Evolutionary conservation across 2,888 invertebrate species (phyloP).

Genomic region (Lasioglossum leucozonium): DNA sequence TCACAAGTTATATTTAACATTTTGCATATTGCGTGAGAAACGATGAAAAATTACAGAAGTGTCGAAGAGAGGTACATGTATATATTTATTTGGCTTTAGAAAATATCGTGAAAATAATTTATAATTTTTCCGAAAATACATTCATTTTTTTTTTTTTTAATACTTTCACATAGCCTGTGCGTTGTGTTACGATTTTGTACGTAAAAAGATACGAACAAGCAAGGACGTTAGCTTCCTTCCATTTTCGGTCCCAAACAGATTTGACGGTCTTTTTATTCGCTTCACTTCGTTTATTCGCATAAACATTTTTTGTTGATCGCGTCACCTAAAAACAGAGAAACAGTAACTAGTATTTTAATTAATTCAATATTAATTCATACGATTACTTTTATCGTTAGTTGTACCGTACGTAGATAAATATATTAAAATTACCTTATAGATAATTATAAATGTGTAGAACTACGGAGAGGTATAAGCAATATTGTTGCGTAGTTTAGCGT

Average conservation of each 20-base stretch:
- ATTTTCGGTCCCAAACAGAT: constrained; percentile 7
- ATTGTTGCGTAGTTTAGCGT: constrained; percentile 23
- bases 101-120: constrained; percentile 61
- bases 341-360: no score
- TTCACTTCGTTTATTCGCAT: not conserved
- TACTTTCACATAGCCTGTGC: constrained; percentile 35
- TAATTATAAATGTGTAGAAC: constrained; percentile 36
- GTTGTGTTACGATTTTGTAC: constrained; percentile 21
- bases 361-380: not conserved
- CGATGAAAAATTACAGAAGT: constrained; percentile 54
- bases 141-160: constrained; percentile 37
- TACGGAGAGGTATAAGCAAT: constrained; percentile 17
- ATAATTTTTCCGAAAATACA: constrained; percentile 53
- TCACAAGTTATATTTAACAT: constrained; percentile 47
- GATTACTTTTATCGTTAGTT: not conserved
- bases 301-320: constrained; percentile 1
- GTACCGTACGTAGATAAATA: not conserved
- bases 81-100: constrained; percentile 54
- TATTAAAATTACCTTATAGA: constrained; percentile 38
- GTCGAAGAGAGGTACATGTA: constrained; percentile 35
- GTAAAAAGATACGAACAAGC: constrained; percentile 6
- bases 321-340: constrained; percentile 29
- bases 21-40: constrained; percentile 57
- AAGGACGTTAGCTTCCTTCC: constrained; percentile 15
- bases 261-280: not conserved